A percentile compares a stretch with the other conserved stretches of the same genome.
phyloP scores from a whole-genome alignment of 1,140 invertebrate species.

The Branchinecta lynchi region DNA sequence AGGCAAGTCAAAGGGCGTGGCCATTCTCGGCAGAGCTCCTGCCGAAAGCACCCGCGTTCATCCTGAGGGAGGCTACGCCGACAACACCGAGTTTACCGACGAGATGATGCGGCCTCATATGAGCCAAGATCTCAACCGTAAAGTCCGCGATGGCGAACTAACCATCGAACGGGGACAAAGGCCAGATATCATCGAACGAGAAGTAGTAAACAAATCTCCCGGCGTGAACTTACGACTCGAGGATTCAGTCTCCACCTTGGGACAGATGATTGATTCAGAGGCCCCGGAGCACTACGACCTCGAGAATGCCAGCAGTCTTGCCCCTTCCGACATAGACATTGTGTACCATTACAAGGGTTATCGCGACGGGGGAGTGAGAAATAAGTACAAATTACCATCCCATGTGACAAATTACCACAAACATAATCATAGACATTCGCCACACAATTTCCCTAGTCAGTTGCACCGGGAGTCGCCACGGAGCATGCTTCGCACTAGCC shows the following conservation, averaged over 20 bases:
- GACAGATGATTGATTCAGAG: constrained; percentile 50
- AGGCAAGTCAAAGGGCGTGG: constrained; percentile 14
- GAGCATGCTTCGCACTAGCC: constrained; percentile 26
- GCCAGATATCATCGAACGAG: constrained; percentile 82
- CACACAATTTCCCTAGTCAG: constrained; percentile 35
- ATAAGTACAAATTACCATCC: constrained; percentile 50
- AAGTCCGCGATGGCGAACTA: constrained; percentile 71
- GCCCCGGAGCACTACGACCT: constrained; percentile 89
- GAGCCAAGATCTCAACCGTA: constrained; percentile 48
- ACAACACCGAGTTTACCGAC: constrained; percentile 42
- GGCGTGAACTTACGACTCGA: constrained; percentile 30
- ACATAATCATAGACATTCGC: constrained; percentile 30
- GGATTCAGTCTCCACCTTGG: constrained; percentile 39
- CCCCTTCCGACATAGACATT: constrained; percentile 90
- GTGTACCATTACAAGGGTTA: constrained; percentile 87
- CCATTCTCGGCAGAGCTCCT: constrained; percentile 21
- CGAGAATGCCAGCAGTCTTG: constrained; percentile 91
- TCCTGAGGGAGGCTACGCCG: constrained; percentile 30
- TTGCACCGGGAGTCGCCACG: constrained; percentile 40
- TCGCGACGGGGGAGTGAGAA: constrained; percentile 55
- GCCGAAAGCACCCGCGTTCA: constrained; percentile 26
- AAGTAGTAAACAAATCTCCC: constrained; percentile 62
- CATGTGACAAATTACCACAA: constrained; percentile 29
- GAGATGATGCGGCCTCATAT: constrained; percentile 31
- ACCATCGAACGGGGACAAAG: constrained; percentile 38